Percentiles rank a stretch among this genome's conserved stretches.
Evolutionary conservation across 2,797 vertebrate genomes (phyloP).

Genomic region (Falco naumanni): DNA sequence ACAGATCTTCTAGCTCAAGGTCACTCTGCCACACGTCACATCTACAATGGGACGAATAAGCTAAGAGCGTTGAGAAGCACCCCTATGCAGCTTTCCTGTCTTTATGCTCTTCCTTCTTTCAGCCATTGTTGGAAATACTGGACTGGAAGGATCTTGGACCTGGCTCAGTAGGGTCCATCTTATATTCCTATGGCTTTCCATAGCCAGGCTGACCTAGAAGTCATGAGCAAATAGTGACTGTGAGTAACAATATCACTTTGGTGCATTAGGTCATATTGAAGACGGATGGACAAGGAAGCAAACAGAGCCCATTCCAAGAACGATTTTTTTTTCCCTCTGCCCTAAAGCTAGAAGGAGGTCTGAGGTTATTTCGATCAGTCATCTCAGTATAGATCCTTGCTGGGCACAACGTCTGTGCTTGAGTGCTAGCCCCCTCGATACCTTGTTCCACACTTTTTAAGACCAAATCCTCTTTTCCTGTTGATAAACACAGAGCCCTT

Average conservation of each 20-base stretch:
- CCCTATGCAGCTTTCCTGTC: neutral
- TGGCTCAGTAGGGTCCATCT: neutral
- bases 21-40: neutral
- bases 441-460: neutral
- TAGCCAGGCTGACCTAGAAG: neutral
- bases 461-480: slow-evolving; percentile 4
- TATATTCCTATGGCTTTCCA: neutral
- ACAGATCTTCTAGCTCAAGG: neutral
- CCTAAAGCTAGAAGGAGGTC: neutral
- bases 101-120: neutral
- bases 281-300: neutral
- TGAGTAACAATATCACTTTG: neutral
- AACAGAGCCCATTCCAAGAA: neutral
- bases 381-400: neutral
- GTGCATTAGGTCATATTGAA: neutral
- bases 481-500: slow-evolving; percentile 12
- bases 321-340: neutral
- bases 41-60: neutral
- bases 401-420: neutral
- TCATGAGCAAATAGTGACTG: neutral
- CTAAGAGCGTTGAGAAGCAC: neutral
- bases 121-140: neutral
- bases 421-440: neutral
- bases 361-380: neutral
- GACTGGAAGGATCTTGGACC: neutral